Conservation (phyloP, 1,140 invertebrate genomes). For the Pissodes strobi region DNA sequence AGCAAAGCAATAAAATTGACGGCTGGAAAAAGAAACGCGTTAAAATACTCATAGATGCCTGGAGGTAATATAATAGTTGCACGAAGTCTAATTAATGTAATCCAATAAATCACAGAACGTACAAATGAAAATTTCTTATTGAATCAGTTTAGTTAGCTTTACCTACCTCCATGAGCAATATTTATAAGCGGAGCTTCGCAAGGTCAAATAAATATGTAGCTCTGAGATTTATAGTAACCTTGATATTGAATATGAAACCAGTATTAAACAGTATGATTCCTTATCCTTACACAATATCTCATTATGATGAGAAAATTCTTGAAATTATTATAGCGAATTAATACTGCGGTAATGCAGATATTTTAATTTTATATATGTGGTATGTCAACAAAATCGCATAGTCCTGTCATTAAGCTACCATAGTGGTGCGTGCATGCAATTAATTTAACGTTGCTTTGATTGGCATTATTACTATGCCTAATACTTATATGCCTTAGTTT, state of each 20-base stretch:
- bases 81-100: conserved; percentile 36
- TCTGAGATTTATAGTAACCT: conserved; percentile 34
- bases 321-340: no score
- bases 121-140: conserved; percentile 35
- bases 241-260: conserved; percentile 39
- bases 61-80: conserved; percentile 28
- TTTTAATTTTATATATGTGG: no score
- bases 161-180: conserved; percentile 32
- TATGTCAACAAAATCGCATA: no score
- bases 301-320: conserved; percentile 20
- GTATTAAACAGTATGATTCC: conserved; percentile 36
- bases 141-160: conserved; percentile 32
- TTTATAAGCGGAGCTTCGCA: conserved; percentile 31
- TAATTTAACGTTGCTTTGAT: no score
- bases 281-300: conserved; percentile 18
- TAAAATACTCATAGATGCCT: conserved; percentile 10
- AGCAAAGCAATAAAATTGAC: neutral
- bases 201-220: conserved; percentile 30
- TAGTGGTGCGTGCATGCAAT: no score
- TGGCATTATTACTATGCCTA: no score
- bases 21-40: conserved; percentile 10
- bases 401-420: no score
- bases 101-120: conserved; percentile 33
- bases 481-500: no score
- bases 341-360: no score